Conservation (phyloP, 2,888 invertebrate species). For the Acanthosepion esculentum region DNA sequence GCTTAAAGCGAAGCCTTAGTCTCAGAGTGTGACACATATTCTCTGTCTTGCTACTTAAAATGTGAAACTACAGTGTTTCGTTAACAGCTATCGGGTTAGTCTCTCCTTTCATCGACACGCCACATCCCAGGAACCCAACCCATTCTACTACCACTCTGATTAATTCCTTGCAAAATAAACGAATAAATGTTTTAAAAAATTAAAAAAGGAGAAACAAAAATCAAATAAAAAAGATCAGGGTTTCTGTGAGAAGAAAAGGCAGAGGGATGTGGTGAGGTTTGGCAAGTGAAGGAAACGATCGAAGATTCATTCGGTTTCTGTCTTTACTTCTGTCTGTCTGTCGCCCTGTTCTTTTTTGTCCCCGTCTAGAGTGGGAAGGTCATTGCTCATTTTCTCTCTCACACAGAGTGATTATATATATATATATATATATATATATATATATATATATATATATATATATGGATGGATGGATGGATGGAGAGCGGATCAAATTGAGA, state of each 20-base stretch:
- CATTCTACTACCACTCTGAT: neutral
- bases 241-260: neutral
- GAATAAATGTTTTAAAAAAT: neutral
- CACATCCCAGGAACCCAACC: neutral
- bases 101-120: neutral
- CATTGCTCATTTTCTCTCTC: too few relatives aligned
- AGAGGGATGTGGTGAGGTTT: neutral
- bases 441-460: neutral
- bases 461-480: too few relatives aligned
- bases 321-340: neutral
- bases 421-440: conserved; percentile 2
- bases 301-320: neutral
- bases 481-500: neutral
- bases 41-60: neutral
- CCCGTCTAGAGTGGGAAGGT: too few relatives aligned
- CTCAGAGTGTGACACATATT: neutral
- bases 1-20: neutral
- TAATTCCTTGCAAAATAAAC: neutral
- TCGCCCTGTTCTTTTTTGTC: neutral
- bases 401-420: neutral
- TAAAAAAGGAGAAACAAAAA: neutral
- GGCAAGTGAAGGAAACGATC: neutral
- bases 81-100: neutral
- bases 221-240: neutral
- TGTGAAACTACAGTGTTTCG: neutral